These are phyloP conservation scores for Drosophila neonasuta DNA, from an alignment of 2,888 invertebrate species.

Conservation along the genomic window DNA sequence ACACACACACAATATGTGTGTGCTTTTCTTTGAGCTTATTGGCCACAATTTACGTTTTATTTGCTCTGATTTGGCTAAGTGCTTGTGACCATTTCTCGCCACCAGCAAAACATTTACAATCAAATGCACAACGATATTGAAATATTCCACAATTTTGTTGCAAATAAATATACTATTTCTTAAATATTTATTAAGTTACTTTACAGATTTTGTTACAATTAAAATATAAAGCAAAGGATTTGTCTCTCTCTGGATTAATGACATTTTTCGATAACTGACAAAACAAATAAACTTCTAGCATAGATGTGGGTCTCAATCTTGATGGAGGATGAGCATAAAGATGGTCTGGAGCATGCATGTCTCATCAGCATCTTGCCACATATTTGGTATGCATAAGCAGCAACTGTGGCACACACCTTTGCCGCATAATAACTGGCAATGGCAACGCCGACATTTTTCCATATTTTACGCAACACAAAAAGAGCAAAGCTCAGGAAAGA, in stretches of 20 bases:
- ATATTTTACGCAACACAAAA: slow-evolving; percentile 66
- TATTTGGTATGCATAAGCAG: slow-evolving; percentile 75
- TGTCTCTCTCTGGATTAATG: neutral
- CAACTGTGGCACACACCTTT: slow-evolving; percentile 59
- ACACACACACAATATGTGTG: slow-evolving; percentile 10
- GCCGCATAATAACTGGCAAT: slow-evolving; percentile 50
- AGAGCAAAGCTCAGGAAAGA: slow-evolving; percentile 11
- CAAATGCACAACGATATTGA: too few species aligned
- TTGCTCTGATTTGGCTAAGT: slow-evolving; percentile 46
- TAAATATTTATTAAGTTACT: neutral
- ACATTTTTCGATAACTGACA: slow-evolving; percentile 17
- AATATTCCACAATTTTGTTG: too few species aligned
- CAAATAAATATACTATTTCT: too few species aligned
- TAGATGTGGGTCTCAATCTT: neutral
- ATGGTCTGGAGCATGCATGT: slow-evolving; percentile 4
- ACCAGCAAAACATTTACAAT: neutral
- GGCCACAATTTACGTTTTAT: slow-evolving; percentile 64
- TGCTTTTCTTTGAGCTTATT: slow-evolving; percentile 50
- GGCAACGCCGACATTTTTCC: slow-evolving; percentile 62
- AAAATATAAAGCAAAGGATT: neutral
- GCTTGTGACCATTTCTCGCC: slow-evolving; percentile 16
- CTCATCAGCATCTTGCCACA: slow-evolving; percentile 32
- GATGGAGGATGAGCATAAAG: neutral
- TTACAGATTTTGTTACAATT: neutral
- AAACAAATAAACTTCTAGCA: slow-evolving; percentile 17